Base-by-base conservation (phyloP, 1,140 invertebrate genomes). In the Mesaphorura yosii region DNA sequence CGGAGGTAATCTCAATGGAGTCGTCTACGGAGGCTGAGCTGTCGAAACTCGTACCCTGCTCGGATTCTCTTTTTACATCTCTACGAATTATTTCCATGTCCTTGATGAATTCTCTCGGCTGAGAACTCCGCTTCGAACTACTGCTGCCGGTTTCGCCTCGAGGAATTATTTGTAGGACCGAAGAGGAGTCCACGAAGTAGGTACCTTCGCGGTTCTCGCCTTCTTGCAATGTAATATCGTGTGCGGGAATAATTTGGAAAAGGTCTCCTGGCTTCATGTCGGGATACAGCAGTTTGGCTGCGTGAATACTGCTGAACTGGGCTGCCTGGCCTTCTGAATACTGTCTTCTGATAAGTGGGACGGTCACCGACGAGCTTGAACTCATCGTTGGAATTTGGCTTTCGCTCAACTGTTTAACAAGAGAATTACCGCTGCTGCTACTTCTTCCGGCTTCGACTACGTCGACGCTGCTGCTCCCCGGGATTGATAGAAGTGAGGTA, bases 281-380 rank as follows among this genome's bases (percentile, higher is more conserved):
- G n/a, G 31, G n/a, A 34, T 34, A 34, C 10, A 34, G 10, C n/a
- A 34, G n/a, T 34, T n/a, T 10, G 10, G 31, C n/a, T 10, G 31
- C 10, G 10, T n/a, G n/a, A n/a, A n/a, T 34, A n/a, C n/a, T 34
- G 31, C n/a, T 34, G 31, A 34, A 34, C 31, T 34, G 31, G n/a
- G 31, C 31, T 34, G 10, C 10, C 10, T 62, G 70, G 71, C 52
- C 71, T 41, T 73, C 72, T 41, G 75, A 76, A 55, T 73, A 72
- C 64, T 76, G 75, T 14, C 75, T 69, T 57, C 74, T 70, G 50
- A 76, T 67, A 49, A 53, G n/a, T 28, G 3, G 54, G 31, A 10
- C 10, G n/a, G 31, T n/a, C 31, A 34, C 10, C 31, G 31, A 10
- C n/a, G 31, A 34, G 10, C 10, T 10, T 34, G 25, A 17, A 45